Evolutionary conservation across 2,797 vertebrate genomes (phyloP), one percentile per base, ranked within the genome.

Genomic region (Lophotriccus pileatus): DNA sequence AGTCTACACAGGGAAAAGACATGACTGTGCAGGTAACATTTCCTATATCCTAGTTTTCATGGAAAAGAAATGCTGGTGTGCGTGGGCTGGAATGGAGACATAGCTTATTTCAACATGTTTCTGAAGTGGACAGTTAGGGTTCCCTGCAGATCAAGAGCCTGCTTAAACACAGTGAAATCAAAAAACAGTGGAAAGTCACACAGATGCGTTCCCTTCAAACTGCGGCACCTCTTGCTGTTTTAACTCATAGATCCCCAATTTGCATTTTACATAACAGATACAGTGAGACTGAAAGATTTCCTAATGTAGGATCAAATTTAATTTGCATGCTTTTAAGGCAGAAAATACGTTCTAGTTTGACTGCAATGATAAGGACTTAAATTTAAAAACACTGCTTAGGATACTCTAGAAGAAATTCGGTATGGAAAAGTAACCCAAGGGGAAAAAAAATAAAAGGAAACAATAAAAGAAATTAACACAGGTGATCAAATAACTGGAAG

Each of bases 381-480:
- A 81, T 82, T 78, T 67, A 39, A 82, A 90, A 85, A 50, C n/a
- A 53, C 27, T 18, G 34, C 27, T 22, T 73, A 73, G 18, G 30
- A 90, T 43, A 69, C 3, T 14, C 46, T 0, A 58, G 25, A 74
- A 80, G 70, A 85, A 93, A 34, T 43, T 55, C 12, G 37, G 18
- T n/a, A 78, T 8, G 5, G 47, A 58, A 78, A 92, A 91, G 21
- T 62, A 92, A 89, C 16, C 32, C 32, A 64, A 60, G 55, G 10
- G 56, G 39, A 2, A 20, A 66, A 84, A 84, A 90, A 84, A 21
- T 32, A 84, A 78, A 92, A 80, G 53, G 59, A 91, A 93, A 91
- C 32, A 79, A 91, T 77, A 78, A 83, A 95, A 78, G 6, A 94
- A 94, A 96, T 91, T 76, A 93, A 74, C 89, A 81, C 5, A 82